Base-by-base conservation (phyloP, 2,797 vertebrate species). In the Ispidina picta region DNA sequence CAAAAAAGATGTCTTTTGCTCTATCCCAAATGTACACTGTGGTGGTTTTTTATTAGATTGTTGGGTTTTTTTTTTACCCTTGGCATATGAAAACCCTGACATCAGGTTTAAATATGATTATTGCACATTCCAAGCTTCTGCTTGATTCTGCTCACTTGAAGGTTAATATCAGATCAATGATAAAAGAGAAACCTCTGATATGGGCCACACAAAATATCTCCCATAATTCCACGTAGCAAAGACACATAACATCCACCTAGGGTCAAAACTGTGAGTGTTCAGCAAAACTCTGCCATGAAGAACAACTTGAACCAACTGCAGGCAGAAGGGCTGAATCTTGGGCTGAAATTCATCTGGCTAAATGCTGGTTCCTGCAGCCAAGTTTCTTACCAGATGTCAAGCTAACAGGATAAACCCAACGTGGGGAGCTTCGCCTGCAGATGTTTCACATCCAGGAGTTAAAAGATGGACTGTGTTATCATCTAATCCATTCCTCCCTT, bases 321-420 rank as follows among this genome's bases (percentile, higher is more conserved):
- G 59, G 31, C 37, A 41, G 68, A 62, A 85, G 8, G 19, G 63
- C 29, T 0, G 0, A 88, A 33, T 76, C 70, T 60, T 56, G 9
- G 1, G 69, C 64, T 10, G n/a, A 41, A 59, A 26, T 44, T 59
- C 35, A 74, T 55, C 83, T 70, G 56, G n/a, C 68, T 74, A 55
- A 86, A 70, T 12, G 18, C 77, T 70, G 62, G 65, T 65, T 65
- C 64, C 51, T 78, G 63, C 56, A 89, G 56, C 23, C 0, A 3
- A 86, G 77, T 63, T 78, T 74, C 63, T 64, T 70, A 70, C 46
- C 82, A 86, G 63, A 78, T 49, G 63, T 86, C 44, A 56, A 65
- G 62, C 46, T 92, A 78, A 73, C 59, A 68, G 6, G 76, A 72
- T 75, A 89, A 83, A 58, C 28, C 56, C 82, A 46, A 79, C 9